A percentile compares a stretch with the other conserved stretches of the same genome.
Conservation (phyloP, 2,797 vertebrate species). For the Masticophis lateralis region DNA sequence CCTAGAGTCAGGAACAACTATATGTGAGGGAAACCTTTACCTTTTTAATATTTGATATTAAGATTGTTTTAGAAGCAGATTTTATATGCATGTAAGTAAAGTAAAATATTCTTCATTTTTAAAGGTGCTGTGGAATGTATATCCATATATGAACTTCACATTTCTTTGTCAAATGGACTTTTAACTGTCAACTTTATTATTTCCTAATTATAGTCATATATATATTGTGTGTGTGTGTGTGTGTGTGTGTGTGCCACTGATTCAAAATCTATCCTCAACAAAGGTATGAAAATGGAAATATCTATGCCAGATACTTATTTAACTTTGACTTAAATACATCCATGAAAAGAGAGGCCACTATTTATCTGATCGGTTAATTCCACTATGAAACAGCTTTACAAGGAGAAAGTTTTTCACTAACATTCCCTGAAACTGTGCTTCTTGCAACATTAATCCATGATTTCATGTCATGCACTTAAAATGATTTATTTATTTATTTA, state of each 20-base stretch:
- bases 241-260: not conserved
- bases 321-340: not conserved
- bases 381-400: not conserved
- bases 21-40: no score
- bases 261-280: not conserved
- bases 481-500: not conserved
- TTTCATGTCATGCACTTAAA: not conserved
- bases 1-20: no score
- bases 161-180: slow-evolving; percentile 5
- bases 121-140: not conserved
- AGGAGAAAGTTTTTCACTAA: not conserved
- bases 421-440: not conserved
- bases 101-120: not conserved
- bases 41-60: slow-evolving; percentile 1
- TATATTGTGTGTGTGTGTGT: not conserved
- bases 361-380: not conserved
- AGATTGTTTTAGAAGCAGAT: not conserved
- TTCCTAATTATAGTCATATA: not conserved
- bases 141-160: not conserved
- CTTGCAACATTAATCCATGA: not conserved
- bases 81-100: not conserved
- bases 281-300: not conserved
- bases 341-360: not conserved
- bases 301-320: not conserved
- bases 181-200: not conserved